These are phyloP conservation scores for Andricus quercusramuli DNA, from an alignment of 2,888 invertebrate species.

Conservation along the genomic window DNA sequence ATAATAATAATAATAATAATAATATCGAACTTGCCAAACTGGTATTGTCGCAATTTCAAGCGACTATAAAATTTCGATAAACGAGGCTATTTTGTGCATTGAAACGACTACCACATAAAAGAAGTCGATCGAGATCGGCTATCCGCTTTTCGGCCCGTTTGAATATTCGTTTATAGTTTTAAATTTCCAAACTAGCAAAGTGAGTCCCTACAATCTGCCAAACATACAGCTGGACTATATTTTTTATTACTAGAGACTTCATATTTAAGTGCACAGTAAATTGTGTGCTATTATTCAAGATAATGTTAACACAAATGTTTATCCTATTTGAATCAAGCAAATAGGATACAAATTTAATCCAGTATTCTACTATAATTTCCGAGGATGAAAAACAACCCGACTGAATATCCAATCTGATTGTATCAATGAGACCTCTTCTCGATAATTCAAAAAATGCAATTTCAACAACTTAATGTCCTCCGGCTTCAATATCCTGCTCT, in stretches of 20 bases:
- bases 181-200: not conserved
- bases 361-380: not conserved
- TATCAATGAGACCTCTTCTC: not conserved
- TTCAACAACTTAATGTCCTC: not conserved
- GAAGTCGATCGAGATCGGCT: not conserved
- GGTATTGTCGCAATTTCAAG: conserved; percentile 60
- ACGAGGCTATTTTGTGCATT: conserved; percentile 48
- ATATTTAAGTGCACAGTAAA: too few species aligned
- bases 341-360: not conserved
- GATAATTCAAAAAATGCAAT: conserved; percentile 10
- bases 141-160: not conserved
- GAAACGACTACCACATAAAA: conserved; percentile 25
- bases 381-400: not conserved
- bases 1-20: conserved; percentile 50
- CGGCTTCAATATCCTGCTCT: too few species aligned
- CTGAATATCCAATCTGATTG: conserved; percentile 17
- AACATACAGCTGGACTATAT: not conserved
- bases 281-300: not conserved
- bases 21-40: conserved; percentile 57
- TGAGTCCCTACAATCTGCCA: not conserved
- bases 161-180: not conserved
- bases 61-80: conserved; percentile 65
- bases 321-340: not conserved
- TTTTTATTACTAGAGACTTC: too few species aligned
- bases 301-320: too few species aligned